phyloP scores from a whole-genome alignment of 30 jellyfish, hydroid and myxozoan genomes.

The Mastigias papua region DNA sequence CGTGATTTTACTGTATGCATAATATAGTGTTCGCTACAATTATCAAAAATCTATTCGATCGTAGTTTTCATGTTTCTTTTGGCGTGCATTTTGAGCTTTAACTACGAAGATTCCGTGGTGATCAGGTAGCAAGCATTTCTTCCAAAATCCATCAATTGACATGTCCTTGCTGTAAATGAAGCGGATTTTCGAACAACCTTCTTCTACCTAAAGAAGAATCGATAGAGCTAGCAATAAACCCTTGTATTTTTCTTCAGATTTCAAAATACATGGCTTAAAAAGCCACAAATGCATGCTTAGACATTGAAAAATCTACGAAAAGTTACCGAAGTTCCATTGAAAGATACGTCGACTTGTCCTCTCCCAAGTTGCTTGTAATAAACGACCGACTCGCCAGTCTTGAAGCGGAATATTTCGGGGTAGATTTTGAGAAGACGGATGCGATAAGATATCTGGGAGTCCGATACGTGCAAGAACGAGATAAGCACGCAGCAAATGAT shows the following conservation, averaged over 20 bases:
- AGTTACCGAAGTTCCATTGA: slow-evolving; percentile 48
- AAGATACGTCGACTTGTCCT: slow-evolving; percentile 27
- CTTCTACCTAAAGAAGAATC: neutral
- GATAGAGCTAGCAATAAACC: neutral
- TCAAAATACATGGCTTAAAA: no score
- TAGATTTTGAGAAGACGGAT: slow-evolving; percentile 13
- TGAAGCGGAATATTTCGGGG: slow-evolving; percentile 54
- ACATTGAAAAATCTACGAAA: no score
- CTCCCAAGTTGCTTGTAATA: slow-evolving; percentile 58
- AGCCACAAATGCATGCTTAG: no score
- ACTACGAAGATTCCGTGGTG: slow-evolving; percentile 41
- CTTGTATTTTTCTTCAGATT: neutral
- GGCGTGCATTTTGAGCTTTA: neutral
- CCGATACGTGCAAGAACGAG: neutral
- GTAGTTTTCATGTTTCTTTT: neutral
- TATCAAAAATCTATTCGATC: slow-evolving; percentile 28
- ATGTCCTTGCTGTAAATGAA: slow-evolving; percentile 29
- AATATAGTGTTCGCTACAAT: neutral
- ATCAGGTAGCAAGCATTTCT: slow-evolving; percentile 28
- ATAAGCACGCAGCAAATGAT: neutral
- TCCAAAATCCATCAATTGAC: slow-evolving; percentile 48
- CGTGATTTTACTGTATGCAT: neutral
- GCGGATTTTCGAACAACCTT: slow-evolving; percentile 27
- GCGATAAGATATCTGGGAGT: slow-evolving; percentile 35
- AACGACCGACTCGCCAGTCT: slow-evolving; percentile 44